Percentiles rank a stretch among this genome's conserved stretches.
phyloP scores from a whole-genome alignment of 2,888 invertebrate genomes.

The Agonopterix arenella region DNA sequence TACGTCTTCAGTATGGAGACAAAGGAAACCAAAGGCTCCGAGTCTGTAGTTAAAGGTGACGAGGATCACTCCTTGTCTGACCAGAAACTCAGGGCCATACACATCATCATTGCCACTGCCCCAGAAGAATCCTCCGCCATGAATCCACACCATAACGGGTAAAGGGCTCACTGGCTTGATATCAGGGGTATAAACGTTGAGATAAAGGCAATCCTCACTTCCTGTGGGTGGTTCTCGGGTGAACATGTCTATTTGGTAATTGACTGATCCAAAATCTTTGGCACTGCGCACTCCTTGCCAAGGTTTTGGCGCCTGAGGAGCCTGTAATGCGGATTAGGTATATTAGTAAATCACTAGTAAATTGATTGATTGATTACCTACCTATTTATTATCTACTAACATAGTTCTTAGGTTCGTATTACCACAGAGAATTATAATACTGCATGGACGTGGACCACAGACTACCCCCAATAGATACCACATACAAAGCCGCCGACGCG shows the following conservation, averaged over 20 bases:
- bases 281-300: conserved; percentile 38
- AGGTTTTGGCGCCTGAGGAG: conserved; percentile 29
- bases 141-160: conserved; percentile 45
- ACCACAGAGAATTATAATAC: no score
- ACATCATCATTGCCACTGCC: conserved; percentile 36
- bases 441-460: no score
- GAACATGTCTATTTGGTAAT: conserved; percentile 31
- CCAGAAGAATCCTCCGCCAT: conserved; percentile 38
- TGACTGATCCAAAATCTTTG: conserved; percentile 28
- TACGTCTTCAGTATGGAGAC: conserved; percentile 48
- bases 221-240: conserved; percentile 20
- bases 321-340: conserved; percentile 22
- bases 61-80: conserved; percentile 46
- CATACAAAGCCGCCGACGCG: no score
- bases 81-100: conserved; percentile 54
- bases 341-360: no score
- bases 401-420: no score
- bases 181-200: conserved; percentile 41
- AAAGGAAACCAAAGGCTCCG: conserved; percentile 52
- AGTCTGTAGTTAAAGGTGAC: conserved; percentile 62
- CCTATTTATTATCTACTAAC: no score
- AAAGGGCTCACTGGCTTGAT: conserved; percentile 17
- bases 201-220: conserved; percentile 39
- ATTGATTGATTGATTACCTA: no score
- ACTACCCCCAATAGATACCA: no score